Evolutionary conservation across 2,888 invertebrate genomes (phyloP), one percentile per base, ranked within the genome.

Genomic region (Idaea biselata): DNA sequence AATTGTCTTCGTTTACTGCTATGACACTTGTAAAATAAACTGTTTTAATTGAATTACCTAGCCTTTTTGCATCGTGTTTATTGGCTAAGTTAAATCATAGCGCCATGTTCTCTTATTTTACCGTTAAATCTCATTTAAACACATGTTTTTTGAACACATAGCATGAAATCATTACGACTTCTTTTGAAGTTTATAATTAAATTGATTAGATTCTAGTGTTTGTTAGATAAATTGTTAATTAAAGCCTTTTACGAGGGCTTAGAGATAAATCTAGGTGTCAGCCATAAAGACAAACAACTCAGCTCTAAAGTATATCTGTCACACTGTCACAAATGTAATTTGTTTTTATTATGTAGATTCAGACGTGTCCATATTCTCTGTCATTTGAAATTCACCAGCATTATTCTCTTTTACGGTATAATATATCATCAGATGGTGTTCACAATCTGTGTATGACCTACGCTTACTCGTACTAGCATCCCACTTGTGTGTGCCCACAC

Each of bases 401-500:
- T 67, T 64, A 67, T 63, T 63, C 59, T 64, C 58, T 55, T 64
- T 67, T 58, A 63, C 68, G 32, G n/a, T 25, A 25, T 65, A 53
- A 67, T 65, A 67, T 71, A 68, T 73, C 65, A 73, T 68, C 60
- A 64, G 56, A 25, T 67, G 60, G 55, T 68, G 75, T 73, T 75
- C 76, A 79, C 75, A 79, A 80, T 80, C 75, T 73, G 68, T 73
- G 61, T 67, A 68, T 71, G 73, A 70, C 83, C 82, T 78, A 83
- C 83, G 78, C 78, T 68, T 67, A 55, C 14, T 56, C 18, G 16
- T 18, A 56, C 44, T 68, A 72, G 68, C 71, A 70, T 66, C 70
- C 71, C 73, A 78, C 80, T 76, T 80, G 79, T 80, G 76, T 71
- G 64, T 66, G 69, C 80, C 79, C 79, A 80, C 79, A 76, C 78